These are phyloP conservation scores for Nomada fucata DNA, from an alignment of 2,888 invertebrate species.

Conservation along the genomic window DNA sequence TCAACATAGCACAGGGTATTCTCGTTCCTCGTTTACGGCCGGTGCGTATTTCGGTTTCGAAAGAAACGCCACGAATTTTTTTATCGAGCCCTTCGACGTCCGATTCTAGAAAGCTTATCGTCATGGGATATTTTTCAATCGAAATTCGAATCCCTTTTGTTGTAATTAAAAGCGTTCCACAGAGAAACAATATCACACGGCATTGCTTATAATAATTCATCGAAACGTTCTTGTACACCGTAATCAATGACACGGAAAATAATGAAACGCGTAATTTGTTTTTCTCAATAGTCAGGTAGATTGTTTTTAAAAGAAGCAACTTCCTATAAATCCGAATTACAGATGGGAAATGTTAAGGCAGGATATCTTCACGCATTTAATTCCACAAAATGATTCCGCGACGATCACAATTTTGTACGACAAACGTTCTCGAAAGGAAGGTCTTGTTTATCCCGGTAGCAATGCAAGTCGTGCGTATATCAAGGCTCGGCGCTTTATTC, in stretches of 20 bases:
- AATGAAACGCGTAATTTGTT: too few species aligned
- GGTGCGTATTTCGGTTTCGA: neutral
- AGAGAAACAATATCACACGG: too few species aligned
- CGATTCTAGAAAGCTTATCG: too few species aligned
- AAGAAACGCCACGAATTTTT: constrained; percentile 15
- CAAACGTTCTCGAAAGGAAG: neutral
- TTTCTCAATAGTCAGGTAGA: too few species aligned
- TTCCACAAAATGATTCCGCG: neutral
- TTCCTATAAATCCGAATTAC: too few species aligned
- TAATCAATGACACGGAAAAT: too few species aligned
- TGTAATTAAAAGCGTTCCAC: too few species aligned
- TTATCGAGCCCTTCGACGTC: neutral
- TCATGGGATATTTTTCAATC: too few species aligned
- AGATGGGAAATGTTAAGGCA: neutral
- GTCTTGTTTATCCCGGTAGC: neutral
- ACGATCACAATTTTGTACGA: neutral
- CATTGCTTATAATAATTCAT: too few species aligned
- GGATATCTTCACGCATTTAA: neutral
- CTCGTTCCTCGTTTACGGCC: neutral
- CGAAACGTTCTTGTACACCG: too few species aligned
- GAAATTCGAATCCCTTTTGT: too few species aligned
- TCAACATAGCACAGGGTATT: neutral
- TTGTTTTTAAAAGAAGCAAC: too few species aligned
- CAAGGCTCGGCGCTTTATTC: constrained; percentile 25
- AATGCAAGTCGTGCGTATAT: constrained; percentile 8